Conservation (phyloP, 2,888 invertebrate genomes). For the Artemia sp. region DNA sequence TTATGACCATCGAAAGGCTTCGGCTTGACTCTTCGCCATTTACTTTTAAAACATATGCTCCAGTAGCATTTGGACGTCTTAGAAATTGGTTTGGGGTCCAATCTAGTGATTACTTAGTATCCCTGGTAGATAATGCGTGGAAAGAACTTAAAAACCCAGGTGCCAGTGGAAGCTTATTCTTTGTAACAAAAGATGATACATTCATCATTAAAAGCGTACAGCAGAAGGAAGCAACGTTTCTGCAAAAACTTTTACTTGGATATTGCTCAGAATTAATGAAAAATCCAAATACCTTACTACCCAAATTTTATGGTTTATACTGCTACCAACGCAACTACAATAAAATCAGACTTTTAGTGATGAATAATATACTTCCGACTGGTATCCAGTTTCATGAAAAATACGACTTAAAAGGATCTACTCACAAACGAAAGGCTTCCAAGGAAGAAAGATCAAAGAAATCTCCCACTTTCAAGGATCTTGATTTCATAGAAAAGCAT, state of each 20-base stretch:
- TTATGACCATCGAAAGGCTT: too few relatives aligned
- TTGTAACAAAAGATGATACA: conserved; percentile 93
- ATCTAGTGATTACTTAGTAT: conserved; percentile 40
- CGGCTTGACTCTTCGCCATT: too few relatives aligned
- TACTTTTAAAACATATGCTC: too few relatives aligned
- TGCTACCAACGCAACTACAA: conserved; percentile 96
- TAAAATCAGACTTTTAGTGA: conserved; percentile 91
- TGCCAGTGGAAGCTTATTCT: conserved; percentile 98
- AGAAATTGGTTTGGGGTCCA: too few relatives aligned
- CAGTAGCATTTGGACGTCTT: too few relatives aligned
- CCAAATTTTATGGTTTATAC: conserved; percentile 97
- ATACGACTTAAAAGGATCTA: conserved; percentile 97
- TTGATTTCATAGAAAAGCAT: too few relatives aligned
- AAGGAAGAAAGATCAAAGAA: too few relatives aligned
- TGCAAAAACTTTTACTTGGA: conserved; percentile 92
- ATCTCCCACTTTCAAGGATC: too few relatives aligned
- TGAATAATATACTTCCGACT: conserved; percentile 97
- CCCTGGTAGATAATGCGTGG: conserved; percentile 86
- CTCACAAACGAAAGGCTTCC: conserved; percentile 74
- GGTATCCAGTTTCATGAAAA: conserved; percentile 86
- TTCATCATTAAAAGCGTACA: conserved; percentile 99
- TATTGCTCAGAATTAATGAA: conserved; percentile 86
- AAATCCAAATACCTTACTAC: conserved; percentile 93
- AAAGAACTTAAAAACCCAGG: conserved; percentile 95
- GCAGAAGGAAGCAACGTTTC: conserved; percentile 97